Base-by-base conservation (phyloP, 1,140 invertebrate genomes). In the Papilio machaon region DNA sequence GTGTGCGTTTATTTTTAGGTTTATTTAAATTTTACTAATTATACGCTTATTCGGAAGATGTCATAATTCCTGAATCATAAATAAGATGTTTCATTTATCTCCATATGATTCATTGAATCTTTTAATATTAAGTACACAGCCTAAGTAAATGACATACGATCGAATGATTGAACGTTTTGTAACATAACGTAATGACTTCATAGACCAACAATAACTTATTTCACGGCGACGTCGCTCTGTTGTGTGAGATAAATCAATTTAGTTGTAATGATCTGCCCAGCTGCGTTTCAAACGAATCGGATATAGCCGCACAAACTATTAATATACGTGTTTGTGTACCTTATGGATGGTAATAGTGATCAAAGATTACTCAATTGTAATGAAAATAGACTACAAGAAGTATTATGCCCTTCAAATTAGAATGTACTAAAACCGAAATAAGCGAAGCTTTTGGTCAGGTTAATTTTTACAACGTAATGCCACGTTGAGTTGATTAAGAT, bases 171-270 rank as follows among this genome's bases (percentile, higher is more conserved):
- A 79, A 81, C 35, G 79, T 74, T 83, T 77, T 80, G 80, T 82
- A 80, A 73, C 77, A 76, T 80, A 83, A 73, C 46, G 60, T 81
- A 83, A 83, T 83, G 79, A 83, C 74, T 78, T 76, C 79, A 80
- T 80, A 80, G 64, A 79, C 75, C 82, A 73, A 82, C 73, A 79
- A 67, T 79, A 79, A 79, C 60, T 75, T 80, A 80, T 80, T 49
- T 77, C 13, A 82, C 60, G 60, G 64, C 70, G 54, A 80, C 79
- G 77, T 79, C 77, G 77, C n/a, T 74, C 35, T 82, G 52, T 75
- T 79, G 70, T 73, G 74, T 35, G 67, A 80, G 73, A 82, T 82
- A 82, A 80, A 82, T 82, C 82, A 82, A 80, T 82, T 82, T 64
- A 73, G 54, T 23, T 54, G 60, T 77, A 82, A 82, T 82, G 74